Base-by-base conservation (phyloP, 2,797 vertebrate species). In the Silurus lanzhouensis region DNA sequence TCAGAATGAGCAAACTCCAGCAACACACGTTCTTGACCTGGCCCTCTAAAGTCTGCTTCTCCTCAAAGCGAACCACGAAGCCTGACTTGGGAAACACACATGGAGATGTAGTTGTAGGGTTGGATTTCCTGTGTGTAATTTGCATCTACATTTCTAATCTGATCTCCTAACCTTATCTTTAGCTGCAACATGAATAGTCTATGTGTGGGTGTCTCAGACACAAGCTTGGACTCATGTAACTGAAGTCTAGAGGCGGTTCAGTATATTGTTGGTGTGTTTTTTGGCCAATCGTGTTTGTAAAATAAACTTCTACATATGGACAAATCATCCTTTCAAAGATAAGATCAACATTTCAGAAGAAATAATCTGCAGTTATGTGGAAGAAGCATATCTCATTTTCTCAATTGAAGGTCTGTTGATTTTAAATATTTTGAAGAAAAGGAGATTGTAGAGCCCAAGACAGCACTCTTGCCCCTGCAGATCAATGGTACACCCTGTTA, bases 31-130 rank as follows among this genome's bases (percentile, higher is more conserved):
- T 90, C 89, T 91, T 93, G 90, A 95, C 89, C 61, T 92, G 92
- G 57, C 79, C 67, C 84, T 95, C 94, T 81, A 95, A 74, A 72
- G 91, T 88, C 81, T 91, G 91, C 89, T 94, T 94, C 85, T 88
- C 58, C 5, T 94, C 93, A 70, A 95, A 95, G 64, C 93, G 94
- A 61, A 83, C 86, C 70, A 94, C 90, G 85, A 95, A 95, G 14
- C 94, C 95, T 60, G 72, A 86, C 94, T 95, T 91, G 81, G 20
- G 55, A 44, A 81, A 93, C 77, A 95, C 93, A 87, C 17, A 64
- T 6, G 75, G 4, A 67, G 4, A 74, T 2, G 14, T 9, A 63
- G 31, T 44, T 15, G 27, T 8, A 15, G 71, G 7, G 13, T 10
- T 3, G 25, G 72, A 75, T 17, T 27, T 55, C 72, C 19, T 78